Conservation (phyloP, 2,888 invertebrate species). For the Euphydryas editha region DNA sequence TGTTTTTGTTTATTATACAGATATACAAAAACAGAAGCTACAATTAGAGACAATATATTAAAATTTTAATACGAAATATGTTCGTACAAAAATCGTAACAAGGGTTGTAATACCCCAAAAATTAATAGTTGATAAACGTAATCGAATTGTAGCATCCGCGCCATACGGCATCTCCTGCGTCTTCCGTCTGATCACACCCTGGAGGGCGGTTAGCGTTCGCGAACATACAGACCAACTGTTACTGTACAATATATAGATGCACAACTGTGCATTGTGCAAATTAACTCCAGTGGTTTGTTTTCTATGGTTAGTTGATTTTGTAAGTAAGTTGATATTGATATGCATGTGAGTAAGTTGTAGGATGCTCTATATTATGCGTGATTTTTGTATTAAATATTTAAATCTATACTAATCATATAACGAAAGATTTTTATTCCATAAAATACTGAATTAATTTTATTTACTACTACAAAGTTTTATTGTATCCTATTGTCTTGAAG, state of each 20-base stretch:
- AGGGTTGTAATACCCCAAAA: constrained; percentile 29
- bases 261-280: constrained; percentile 47
- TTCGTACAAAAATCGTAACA: constrained; percentile 1
- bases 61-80: not conserved
- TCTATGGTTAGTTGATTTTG: constrained; percentile 17
- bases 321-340: not conserved
- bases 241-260: constrained; percentile 55
- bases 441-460: no score
- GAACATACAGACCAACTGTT: constrained; percentile 66
- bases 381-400: no score
- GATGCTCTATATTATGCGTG: no score
- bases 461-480: no score
- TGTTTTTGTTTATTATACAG: no score
- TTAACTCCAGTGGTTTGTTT: constrained; percentile 38
- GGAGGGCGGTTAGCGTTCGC: constrained; percentile 51
- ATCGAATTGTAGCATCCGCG: constrained; percentile 54
- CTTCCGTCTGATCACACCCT: constrained; percentile 60
- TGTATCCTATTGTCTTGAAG: no score
- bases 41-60: not conserved
- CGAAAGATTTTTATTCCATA: no score
- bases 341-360: not conserved
- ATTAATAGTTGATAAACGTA: constrained; percentile 58
- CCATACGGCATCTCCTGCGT: constrained; percentile 52
- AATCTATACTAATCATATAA: no score
- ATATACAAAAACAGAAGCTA: not conserved